Base-by-base conservation (phyloP, 2,888 invertebrate species). In the Melinopterus prodromus region DNA sequence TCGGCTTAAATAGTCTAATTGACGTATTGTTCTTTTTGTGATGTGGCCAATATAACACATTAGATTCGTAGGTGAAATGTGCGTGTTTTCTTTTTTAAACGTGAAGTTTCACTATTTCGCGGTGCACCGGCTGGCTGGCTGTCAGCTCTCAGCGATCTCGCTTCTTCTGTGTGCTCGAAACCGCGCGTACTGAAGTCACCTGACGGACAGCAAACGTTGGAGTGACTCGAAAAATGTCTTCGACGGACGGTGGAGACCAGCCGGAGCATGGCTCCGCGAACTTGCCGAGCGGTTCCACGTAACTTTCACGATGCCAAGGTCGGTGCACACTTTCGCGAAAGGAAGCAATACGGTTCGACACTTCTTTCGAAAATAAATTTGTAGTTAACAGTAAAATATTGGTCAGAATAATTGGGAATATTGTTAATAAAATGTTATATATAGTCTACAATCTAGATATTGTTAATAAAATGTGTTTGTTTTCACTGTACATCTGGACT, bases 401-500 rank as follows among this genome's bases (percentile, higher is more conserved):
- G n/a, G n/a, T 26, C 3, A 26, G 26, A 26, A 26, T 26, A 26
- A 79, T 14, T 9, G 53, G 69, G 71, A 74, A 37, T 77, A 79
- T 77, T 82, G 81, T 80, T 77, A 81, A 77, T 71, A 26, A 36
- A 69, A 16, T 71, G 69, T 53, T n/a, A n/a, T n/a, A n/a, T n/a
- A n/a, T n/a, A n/a, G n/a, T n/a, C n/a, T n/a, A n/a, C n/a, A n/a
- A n/a, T n/a, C n/a, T n/a, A n/a, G n/a, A 37, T 77, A 79, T 77
- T 82, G 81, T 80, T 77, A 81, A 77, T 71, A 26, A 36, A 69
- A 16, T 71, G 69, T 53, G 74, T 79, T 72, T 78, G 77, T 79
- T 15, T 69, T 53, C 37, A 72, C 78, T 85, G 84, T 26, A 26
- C 26, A 26, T 1, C 26, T 3, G 3, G 26, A 2, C 2, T 26